Percentiles rank a stretch among this genome's conserved stretches.
Evolutionary conservation across 1,140 invertebrate genomes (phyloP).

Genomic region (Calycopis cecrops): DNA sequence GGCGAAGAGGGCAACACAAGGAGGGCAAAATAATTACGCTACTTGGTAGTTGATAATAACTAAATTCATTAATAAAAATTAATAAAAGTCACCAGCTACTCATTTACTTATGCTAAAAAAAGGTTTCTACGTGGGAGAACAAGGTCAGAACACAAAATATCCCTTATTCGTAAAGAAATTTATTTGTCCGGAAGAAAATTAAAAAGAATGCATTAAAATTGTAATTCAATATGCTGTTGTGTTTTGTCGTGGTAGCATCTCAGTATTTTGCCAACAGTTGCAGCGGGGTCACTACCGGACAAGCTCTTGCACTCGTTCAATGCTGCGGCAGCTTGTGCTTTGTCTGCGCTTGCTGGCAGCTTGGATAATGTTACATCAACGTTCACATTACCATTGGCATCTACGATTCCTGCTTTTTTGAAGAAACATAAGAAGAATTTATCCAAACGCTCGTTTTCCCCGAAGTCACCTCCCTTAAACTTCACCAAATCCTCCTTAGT

Average conservation of each 20-base stretch:
- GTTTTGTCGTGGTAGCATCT: conserved; percentile 69
- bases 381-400: conserved; percentile 52
- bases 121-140: too few relatives aligned
- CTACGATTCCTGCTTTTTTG: conserved; percentile 54
- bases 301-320: conserved; percentile 61
- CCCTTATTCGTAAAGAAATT: too few relatives aligned
- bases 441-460: conserved; percentile 57
- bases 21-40: too few relatives aligned
- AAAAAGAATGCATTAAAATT: too few relatives aligned
- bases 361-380: conserved; percentile 53
- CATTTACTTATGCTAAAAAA: too few relatives aligned
- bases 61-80: too few relatives aligned
- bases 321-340: conserved; percentile 40
- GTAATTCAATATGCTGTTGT: conserved; percentile 35
- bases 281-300: conserved; percentile 56
- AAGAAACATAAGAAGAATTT: conserved; percentile 64
- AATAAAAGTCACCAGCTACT: too few relatives aligned
- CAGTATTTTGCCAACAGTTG: conserved; percentile 66
- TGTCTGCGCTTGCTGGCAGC: conserved; percentile 53
- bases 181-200: too few relatives aligned
- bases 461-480: conserved; percentile 53
- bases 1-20: too few relatives aligned
- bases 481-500: conserved; percentile 47
- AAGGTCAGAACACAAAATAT: too few relatives aligned
- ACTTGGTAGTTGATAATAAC: too few relatives aligned